phyloP scores from a whole-genome alignment of 2,888 invertebrate genomes.

The Acronicta psi region DNA sequence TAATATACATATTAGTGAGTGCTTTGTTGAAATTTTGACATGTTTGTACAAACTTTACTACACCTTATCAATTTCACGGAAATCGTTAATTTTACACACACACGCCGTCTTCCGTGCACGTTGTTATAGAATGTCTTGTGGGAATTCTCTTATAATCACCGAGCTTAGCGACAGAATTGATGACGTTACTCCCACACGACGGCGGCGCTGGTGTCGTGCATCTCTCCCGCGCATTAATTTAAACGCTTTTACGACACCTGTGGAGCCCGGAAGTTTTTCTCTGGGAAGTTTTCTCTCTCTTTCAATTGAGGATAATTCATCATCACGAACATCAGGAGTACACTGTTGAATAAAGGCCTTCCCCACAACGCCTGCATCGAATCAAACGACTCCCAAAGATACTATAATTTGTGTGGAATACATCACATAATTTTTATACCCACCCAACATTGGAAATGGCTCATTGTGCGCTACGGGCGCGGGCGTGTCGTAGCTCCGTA shows the following conservation, averaged over 20 bases:
- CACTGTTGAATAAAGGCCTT: too few species aligned
- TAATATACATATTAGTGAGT: too few species aligned
- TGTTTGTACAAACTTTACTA: too few species aligned
- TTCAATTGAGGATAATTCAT: too few species aligned
- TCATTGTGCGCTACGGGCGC: conserved; percentile 37
- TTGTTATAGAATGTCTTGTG: conserved; percentile 21
- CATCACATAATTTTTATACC: conserved; percentile 13
- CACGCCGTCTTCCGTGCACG: background rate
- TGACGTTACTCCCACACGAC: conserved; percentile 10
- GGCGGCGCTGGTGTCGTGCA: background rate
- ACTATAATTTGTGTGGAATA: conserved; percentile 1
- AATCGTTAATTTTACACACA: conserved; percentile 11
- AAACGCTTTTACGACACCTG: background rate
- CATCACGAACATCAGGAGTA: too few species aligned
- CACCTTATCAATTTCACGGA: background rate
- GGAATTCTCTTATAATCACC: conserved; percentile 18
- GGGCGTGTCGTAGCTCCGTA: conserved; percentile 59
- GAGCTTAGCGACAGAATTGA: conserved; percentile 19
- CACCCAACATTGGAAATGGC: conserved; percentile 17
- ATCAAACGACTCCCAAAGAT: too few species aligned
- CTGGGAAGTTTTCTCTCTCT: too few species aligned
- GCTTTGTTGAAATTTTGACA: too few species aligned
- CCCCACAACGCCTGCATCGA: too few species aligned
- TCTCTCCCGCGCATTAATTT: background rate
- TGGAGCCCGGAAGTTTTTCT: too few species aligned